Conservation (phyloP, 37 sponge, comb jelly and placozoan genomes). For the Diacarnus erythraeanus region DNA sequence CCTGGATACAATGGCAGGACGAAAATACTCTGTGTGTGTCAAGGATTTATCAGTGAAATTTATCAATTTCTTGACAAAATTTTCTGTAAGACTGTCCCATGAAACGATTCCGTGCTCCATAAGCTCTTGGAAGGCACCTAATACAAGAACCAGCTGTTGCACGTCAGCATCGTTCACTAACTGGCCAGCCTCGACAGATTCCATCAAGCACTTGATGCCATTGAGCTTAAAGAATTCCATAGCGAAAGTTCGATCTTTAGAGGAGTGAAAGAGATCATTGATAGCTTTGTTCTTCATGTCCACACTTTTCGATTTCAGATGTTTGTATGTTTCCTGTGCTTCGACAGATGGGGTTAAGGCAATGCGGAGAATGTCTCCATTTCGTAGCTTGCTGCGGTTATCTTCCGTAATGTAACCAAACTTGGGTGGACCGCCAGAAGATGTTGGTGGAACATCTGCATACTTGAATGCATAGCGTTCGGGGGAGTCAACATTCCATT, state of each 20-base stretch:
- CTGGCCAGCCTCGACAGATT: slow-evolving; percentile 45
- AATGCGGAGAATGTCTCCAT: slow-evolving; percentile 77
- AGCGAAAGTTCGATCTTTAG: slow-evolving; percentile 69
- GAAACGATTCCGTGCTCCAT: slow-evolving; percentile 91
- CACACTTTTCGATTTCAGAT: slow-evolving; percentile 21
- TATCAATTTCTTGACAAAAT: slow-evolving; percentile 81
- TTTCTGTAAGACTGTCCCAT: slow-evolving; percentile 72
- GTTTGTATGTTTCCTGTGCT: slow-evolving; percentile 51
- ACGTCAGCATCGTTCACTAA: slow-evolving; percentile 26
- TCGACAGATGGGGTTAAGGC: slow-evolving; percentile 47
- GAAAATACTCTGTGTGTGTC: slow-evolving; percentile 19
- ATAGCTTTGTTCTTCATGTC: slow-evolving; percentile 28
- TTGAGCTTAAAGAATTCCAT: slow-evolving; percentile 65
- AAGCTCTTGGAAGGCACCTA: slow-evolving; percentile 74
- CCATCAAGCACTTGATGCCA: slow-evolving; percentile 54
- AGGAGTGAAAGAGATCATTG: slow-evolving; percentile 22
- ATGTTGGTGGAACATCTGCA: slow-evolving; percentile 41
- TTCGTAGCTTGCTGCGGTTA: slow-evolving; percentile 63
- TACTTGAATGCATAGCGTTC: slow-evolving; percentile 79
- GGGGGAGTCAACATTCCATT: slow-evolving; percentile 68
- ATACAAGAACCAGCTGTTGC: slow-evolving; percentile 24
- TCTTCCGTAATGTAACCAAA: slow-evolving; percentile 81
- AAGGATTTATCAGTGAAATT: slow-evolving; percentile 62
- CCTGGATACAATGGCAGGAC: slow-evolving; percentile 47
- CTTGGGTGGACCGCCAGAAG: slow-evolving; percentile 23